Evolutionary conservation across 1,140 invertebrate genomes (phyloP), one percentile per base, ranked within the genome.

Genomic region (Oryctes rhinoceros): DNA sequence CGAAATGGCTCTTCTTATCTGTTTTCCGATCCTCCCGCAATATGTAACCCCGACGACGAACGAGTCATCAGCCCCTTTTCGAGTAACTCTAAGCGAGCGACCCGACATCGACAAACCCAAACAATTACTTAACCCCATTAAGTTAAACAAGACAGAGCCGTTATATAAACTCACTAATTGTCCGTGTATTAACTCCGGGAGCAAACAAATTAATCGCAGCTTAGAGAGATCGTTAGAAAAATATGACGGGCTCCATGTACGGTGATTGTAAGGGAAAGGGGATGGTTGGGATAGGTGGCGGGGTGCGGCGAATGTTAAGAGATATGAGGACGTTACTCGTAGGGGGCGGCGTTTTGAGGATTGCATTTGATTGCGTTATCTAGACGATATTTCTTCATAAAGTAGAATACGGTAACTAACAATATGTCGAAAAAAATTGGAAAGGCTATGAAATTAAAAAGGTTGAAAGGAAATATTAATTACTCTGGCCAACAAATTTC

Each of bases 191-290:
- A 86, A 85, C 84, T 84, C 79, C 48, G 65, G 24, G 78, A 83
- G 84, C 85, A 86, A 86, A 85, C 84, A 86, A 86, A 85, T 85
- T 85, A 85, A 85, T 85, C 85, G 85, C 84, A 81, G 83, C 83
- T 85, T 85, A 85, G 84, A 81, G 78, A 79, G 79, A 81, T 82
- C 85, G 83, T 85, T 85, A 85, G 83, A 85, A 85, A 85, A 85
- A 85, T 85, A 82, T 85, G 85, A 85, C 85, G 85, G 79, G 79
- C 78, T 83, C 81, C 11, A 39, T n/a, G n/a, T 76, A 76, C 39
- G 39, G 47, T 37, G 74, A 15, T 2, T 44, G 39, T 35, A 13
- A 13, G 0, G 35, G 74, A 35, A 53, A 3, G 7, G 47, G 49
- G n/a, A n/a, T 53, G 18, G 18, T n/a, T 9, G 9, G 18, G 7